Evolutionary conservation across 2,888 invertebrate genomes (phyloP).

Genomic region (Melanophora roralis): DNA sequence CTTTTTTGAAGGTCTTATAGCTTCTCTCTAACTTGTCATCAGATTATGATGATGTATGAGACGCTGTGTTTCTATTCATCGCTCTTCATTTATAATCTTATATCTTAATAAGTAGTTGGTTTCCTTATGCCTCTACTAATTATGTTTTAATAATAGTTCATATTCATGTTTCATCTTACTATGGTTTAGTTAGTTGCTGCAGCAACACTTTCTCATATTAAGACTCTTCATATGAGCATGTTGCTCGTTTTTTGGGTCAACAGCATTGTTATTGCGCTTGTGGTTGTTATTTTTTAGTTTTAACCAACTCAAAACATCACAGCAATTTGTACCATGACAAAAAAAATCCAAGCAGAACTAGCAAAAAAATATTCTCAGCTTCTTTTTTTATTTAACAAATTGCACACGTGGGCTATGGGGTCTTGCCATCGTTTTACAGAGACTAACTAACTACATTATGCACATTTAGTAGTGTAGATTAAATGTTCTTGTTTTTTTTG

Average conservation of each 20-base stretch:
- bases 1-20: no score
- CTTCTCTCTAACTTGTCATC: no score
- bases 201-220: conserved; percentile 2
- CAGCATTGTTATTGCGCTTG: neutral
- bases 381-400: conserved; percentile 45
- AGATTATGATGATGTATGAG: no score
- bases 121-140: neutral
- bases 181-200: conserved; percentile 4
- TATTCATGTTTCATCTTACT: conserved; percentile 18
- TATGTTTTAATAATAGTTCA: neutral
- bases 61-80: no score
- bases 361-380: neutral
- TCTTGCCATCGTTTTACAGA: neutral
- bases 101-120: no score
- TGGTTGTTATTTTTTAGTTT: neutral
- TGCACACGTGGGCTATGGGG: conserved; percentile 41
- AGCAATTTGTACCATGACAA: conserved; percentile 25
- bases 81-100: no score
- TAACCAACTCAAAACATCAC: conserved; percentile 18
- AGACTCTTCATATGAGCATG: conserved; percentile 5
- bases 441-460: conserved; percentile 11
- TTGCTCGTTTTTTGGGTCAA: conserved; percentile 15
- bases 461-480: conserved; percentile 7
- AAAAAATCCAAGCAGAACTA: neutral
- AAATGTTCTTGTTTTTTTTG: no score